Conservation (phyloP, 2,888 invertebrate genomes). For the Eupeodes luniger region DNA sequence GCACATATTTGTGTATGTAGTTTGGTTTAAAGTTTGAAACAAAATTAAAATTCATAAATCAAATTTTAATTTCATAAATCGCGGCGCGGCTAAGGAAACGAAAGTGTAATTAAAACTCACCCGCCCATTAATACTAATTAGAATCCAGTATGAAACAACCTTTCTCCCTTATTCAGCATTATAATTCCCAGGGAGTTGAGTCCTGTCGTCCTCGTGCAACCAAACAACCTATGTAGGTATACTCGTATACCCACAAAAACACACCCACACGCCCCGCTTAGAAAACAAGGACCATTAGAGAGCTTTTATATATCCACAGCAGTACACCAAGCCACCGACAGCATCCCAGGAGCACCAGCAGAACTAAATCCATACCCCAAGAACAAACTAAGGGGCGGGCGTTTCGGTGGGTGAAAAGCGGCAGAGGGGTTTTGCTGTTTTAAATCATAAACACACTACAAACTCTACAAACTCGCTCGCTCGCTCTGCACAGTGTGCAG, state of each 20-base stretch:
- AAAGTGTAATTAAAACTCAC: constrained; percentile 76
- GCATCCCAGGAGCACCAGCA: not conserved
- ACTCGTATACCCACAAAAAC: not conserved
- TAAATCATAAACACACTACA: constrained; percentile 47
- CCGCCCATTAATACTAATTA: constrained; percentile 76
- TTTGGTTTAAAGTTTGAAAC: constrained; percentile 48
- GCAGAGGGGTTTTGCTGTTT: constrained; percentile 24
- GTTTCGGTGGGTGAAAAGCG: not conserved
- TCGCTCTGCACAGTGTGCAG: not conserved
- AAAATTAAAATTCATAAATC: constrained; percentile 76
- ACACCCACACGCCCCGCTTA: constrained; percentile 3
- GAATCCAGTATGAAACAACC: constrained; percentile 70
- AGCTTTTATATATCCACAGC: constrained; percentile 35
- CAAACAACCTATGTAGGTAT: constrained; percentile 10
- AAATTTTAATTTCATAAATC: constrained; percentile 76
- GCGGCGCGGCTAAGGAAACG: constrained; percentile 72
- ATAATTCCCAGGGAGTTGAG: constrained; percentile 65
- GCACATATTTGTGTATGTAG: not conserved
- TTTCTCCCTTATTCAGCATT: constrained; percentile 63
- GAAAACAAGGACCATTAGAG: constrained; percentile 57
- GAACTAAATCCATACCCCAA: not conserved
- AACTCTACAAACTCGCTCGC: not conserved
- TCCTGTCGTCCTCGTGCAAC: constrained; percentile 31
- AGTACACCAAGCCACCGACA: not conserved
- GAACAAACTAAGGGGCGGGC: constrained; percentile 22